A percentile compares a stretch with the other conserved stretches of the same genome.
phyloP scores from a whole-genome alignment of 2,888 invertebrate genomes.

The Stegophylla sp. region DNA sequence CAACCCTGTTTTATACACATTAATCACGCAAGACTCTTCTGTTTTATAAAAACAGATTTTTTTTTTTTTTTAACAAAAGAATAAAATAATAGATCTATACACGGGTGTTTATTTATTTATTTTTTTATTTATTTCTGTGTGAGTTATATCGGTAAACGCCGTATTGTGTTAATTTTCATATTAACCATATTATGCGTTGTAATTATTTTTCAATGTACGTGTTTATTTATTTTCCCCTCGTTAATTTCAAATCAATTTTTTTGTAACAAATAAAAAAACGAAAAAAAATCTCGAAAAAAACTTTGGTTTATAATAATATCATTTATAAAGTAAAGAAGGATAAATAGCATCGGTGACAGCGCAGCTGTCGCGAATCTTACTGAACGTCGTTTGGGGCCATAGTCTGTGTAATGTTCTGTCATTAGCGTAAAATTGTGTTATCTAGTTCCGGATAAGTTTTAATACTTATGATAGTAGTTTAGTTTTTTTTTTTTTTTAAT shows the following conservation, averaged over 20 bases:
- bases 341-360: slow-evolving; percentile 15
- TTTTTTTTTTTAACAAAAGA: slow-evolving; percentile 45
- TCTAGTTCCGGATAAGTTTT: slow-evolving; percentile 34
- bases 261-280: slow-evolving; percentile 2
- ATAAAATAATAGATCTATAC: slow-evolving; percentile 33
- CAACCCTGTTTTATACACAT: slow-evolving; percentile 53
- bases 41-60: slow-evolving; percentile 49
- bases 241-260: slow-evolving; percentile 7
- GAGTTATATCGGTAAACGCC: slow-evolving; percentile 14
- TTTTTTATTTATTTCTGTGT: slow-evolving; percentile 10
- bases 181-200: neutral
- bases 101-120: too few species aligned
- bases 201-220: slow-evolving; percentile 37
- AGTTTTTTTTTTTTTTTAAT: slow-evolving; percentile 21
- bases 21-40: slow-evolving; percentile 56
- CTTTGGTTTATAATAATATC: slow-evolving; percentile 22
- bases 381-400: slow-evolving; percentile 22
- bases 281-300: too few species aligned
- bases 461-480: slow-evolving; percentile 18
- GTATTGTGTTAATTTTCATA: slow-evolving; percentile 1
- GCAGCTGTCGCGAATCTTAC: slow-evolving; percentile 32
- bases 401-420: slow-evolving; percentile 23
- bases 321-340: slow-evolving; percentile 2
- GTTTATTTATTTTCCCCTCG: neutral
- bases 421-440: slow-evolving; percentile 38